Percentiles rank a stretch among this genome's conserved stretches.
phyloP scores from a whole-genome alignment of 2,113 vertebrate genomes.

The Solea solea region DNA sequence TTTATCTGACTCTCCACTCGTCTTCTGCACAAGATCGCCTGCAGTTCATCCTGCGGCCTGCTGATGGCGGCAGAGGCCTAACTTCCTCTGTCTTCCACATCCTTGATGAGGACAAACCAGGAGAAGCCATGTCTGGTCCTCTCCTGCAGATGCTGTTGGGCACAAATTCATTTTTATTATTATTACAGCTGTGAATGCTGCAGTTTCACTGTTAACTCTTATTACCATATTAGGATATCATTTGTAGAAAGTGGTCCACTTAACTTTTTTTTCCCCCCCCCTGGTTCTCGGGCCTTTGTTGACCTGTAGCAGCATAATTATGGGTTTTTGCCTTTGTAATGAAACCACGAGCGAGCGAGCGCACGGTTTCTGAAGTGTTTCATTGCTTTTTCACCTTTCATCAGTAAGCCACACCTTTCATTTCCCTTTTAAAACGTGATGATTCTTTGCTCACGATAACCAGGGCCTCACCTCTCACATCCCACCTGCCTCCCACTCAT shows the following conservation, averaged over 20 bases:
- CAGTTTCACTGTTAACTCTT: conserved; percentile 24
- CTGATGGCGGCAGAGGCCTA: conserved; percentile 68
- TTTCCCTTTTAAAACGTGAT: conserved; percentile 31
- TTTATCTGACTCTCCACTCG: no score
- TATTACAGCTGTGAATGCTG: conserved; percentile 28
- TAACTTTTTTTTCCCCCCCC: conserved; percentile 11
- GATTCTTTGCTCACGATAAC: conserved; percentile 42
- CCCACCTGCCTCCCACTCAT: conserved; percentile 37
- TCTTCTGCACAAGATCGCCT: not conserved
- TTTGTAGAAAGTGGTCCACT: not conserved
- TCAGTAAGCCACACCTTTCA: conserved; percentile 43
- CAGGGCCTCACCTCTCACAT: conserved; percentile 37
- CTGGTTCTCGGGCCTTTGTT: conserved; percentile 19
- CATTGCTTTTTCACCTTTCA: conserved; percentile 53
- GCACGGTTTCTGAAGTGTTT: conserved; percentile 47
- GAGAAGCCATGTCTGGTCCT: conserved; percentile 1
- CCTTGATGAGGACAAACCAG: conserved; percentile 6
- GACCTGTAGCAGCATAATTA: conserved; percentile 64
- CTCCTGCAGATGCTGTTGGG: not conserved
- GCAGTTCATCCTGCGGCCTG: conserved; percentile 59
- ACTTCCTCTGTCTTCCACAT: conserved; percentile 16
- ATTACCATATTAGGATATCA: conserved; percentile 25
- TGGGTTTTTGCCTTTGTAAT: conserved; percentile 54
- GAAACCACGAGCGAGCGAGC: conserved; percentile 62
- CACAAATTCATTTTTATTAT: not conserved